Percentiles rank a stretch among this genome's conserved stretches.
Conservation (phyloP, 1,140 invertebrate genomes). For the Physella acuta region DNA sequence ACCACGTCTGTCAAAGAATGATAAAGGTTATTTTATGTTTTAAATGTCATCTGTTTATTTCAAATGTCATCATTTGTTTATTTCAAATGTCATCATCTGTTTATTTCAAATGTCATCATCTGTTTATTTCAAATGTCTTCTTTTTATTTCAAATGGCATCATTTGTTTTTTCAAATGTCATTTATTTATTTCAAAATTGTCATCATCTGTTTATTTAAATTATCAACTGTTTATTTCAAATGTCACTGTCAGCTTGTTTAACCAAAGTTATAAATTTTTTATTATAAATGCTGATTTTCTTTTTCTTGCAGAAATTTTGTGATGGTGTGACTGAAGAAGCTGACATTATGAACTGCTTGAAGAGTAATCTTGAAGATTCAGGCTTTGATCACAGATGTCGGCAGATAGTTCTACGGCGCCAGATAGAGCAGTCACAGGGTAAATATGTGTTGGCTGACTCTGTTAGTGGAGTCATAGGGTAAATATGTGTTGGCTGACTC, state of each 20-base stretch:
- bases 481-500: no score
- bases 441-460: no score
- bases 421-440: slow-evolving; percentile 81
- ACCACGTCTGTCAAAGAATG: slow-evolving; percentile 81
- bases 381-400: slow-evolving; percentile 85
- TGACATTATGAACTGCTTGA: slow-evolving; percentile 62
- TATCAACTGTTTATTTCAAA: background rate
- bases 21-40: no score
- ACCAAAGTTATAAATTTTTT: no score
- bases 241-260: background rate
- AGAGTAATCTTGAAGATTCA: slow-evolving; percentile 76
- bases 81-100: background rate
- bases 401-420: slow-evolving; percentile 79
- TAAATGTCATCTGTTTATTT: background rate
- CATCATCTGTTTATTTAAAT: background rate
- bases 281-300: slow-evolving; percentile 11
- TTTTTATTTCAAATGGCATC: background rate
- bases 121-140: background rate
- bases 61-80: background rate
- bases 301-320: slow-evolving; percentile 53
- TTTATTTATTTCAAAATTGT: no score
- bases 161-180: no score
- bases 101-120: background rate
- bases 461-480: no score
- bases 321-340: slow-evolving; percentile 35